Evolutionary conservation across 1,140 invertebrate genomes (phyloP), one percentile per base, ranked within the genome.

Genomic region (Ridgeia piscesae): DNA sequence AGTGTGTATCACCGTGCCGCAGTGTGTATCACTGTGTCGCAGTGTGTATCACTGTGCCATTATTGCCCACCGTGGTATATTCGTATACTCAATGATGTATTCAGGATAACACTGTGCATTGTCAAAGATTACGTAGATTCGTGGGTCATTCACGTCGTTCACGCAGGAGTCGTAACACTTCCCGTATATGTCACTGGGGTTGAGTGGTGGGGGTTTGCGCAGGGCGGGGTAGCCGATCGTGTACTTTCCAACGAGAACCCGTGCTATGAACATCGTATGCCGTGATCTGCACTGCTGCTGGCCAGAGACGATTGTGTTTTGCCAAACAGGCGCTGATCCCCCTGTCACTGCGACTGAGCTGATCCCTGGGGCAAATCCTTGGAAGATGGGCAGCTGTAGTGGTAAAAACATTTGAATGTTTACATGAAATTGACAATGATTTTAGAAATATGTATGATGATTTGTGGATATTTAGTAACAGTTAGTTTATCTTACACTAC

Each of bases 111-210:
- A 94, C 89, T 95, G 95, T 31, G 93, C 88, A 91, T 91, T 93
- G 89, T 95, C 95, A 94, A 94, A 95, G 88, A 95, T 94, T 8
- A 95, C 95, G 93, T 94, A 95, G 34, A 95, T 94, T 31, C 93
- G 92, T 1, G 95, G 95, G 34, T 91, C 77, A 1, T 89, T 35
- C 11, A 92, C n/a, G 92, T 94, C 93, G 92, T 95, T 94, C 35
- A 95, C 94, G 92, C 94, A 94, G 21, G 94, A 95, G 91, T 95
- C 94, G 89, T 93, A 94, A 31, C 92, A 9, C 35, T 93, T 94
- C 94, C 93, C 91, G 48, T 58, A 58, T 4, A 91, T 35, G 21
- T 89, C 50, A 9, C 33, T 91, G 0, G 93, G 92, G 35, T 94
- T 94, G 88, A 93, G 92, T 8, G 94, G 93, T 9, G 95, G 95